A percentile compares a stretch with the other conserved stretches of the same genome.
Conservation (phyloP, 2,888 invertebrate species). For the Meteorus cinctellus region DNA sequence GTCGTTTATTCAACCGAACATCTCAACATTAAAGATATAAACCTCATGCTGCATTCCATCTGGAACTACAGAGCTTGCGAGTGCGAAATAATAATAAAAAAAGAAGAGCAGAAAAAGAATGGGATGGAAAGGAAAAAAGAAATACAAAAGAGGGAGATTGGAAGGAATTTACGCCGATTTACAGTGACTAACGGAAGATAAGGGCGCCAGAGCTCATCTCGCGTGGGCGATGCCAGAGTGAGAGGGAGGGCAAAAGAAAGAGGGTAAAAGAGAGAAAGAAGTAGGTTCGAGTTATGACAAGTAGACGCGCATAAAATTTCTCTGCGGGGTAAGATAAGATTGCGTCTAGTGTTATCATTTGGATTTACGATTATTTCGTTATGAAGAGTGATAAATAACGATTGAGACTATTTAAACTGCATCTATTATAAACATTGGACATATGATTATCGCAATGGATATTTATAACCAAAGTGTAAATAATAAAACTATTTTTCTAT, state of each 20-base stretch:
- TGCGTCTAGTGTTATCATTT: conserved; percentile 30
- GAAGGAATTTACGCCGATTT: conserved; percentile 24
- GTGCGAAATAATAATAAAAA: conserved; percentile 6
- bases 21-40: conserved; percentile 19
- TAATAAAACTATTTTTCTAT: not conserved
- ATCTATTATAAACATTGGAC: conserved; percentile 15
- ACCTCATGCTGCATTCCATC: conserved; percentile 18
- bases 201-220: conserved; percentile 26
- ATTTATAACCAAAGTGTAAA: not conserved
- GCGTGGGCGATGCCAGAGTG: conserved; percentile 21
- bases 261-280: conserved; percentile 2
- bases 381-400: conserved; percentile 37
- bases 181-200: conserved; percentile 30
- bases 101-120: not conserved
- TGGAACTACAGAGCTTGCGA: conserved; percentile 1
- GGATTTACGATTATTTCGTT: conserved; percentile 41
- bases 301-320: conserved; percentile 53
- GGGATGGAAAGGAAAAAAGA: not conserved
- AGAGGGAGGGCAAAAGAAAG: conserved; percentile 24
- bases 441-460: not conserved
- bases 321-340: conserved; percentile 40
- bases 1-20: conserved; percentile 61
- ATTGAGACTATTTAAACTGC: conserved; percentile 33
- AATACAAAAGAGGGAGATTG: conserved; percentile 19
- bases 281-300: conserved; percentile 52